Evolutionary conservation across 2,888 invertebrate species (phyloP), one percentile per base, ranked within the genome.

Genomic region (Melanophora roralis): DNA sequence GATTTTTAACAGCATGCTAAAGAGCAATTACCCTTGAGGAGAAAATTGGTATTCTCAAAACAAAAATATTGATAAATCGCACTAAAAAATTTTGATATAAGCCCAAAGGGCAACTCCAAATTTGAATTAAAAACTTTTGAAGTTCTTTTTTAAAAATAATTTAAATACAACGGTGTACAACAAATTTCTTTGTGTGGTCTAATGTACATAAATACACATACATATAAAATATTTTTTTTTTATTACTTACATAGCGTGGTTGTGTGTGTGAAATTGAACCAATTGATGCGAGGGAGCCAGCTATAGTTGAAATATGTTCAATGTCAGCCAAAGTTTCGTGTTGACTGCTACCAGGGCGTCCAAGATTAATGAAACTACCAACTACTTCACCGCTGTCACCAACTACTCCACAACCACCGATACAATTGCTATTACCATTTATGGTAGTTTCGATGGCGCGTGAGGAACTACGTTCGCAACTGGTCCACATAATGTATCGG

Each of bases 301-400:
- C 94, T 85, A 94, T 94, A 8, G 94, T 94, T n/a, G 94, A 94
- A 82, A 93, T 90, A 86, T 93, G 93, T 81, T 89, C 89, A 57
- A 87, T 89, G 92, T 94, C 89, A 92, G 94, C 85, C 92, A 94
- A 57, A 91, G 94, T 91, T 92, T 94, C 91, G 91, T 92, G 85
- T 82, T 88, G 89, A 78, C 89, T 89, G 82, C 86, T 88, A 78
- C 87, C 86, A 68, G 84, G 85, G 9, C 84, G 84, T 62, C 59
- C 67, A 32, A 62, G 49, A 40, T 11, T 60, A 9, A 14, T 5
- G 19, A 32, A 34, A 76, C 47, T 57, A 6, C 38, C 57, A 32
- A 11, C 64, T 5, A 16, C 43, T 19, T 16, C 36, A 9, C 16
- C 47, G n/a, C 65, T 57, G 40, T 9, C 23, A 0, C 47, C 59